Evolutionary conservation across 2,888 invertebrate species (phyloP).

Genomic region (Scaptomyza caliginosa): DNA sequence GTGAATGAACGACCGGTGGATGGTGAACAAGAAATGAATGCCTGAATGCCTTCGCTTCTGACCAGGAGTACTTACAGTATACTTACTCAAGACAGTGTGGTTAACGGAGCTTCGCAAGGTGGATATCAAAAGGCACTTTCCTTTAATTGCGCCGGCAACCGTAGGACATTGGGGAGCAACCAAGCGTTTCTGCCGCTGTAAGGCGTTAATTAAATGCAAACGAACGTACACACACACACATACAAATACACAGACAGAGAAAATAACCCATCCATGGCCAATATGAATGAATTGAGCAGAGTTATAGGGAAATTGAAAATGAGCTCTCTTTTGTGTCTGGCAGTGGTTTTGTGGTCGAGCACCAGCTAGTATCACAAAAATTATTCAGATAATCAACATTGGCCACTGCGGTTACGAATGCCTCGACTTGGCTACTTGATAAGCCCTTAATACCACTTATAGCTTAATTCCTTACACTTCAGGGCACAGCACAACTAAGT

Average conservation of each 20-base stretch:
- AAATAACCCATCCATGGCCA: not conserved
- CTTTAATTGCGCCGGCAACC: conserved; percentile 56
- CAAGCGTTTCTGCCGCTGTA: conserved; percentile 15
- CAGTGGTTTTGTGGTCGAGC: conserved; percentile 21
- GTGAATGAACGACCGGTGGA: not conserved
- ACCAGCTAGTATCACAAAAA: conserved; percentile 19
- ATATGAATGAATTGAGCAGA: not conserved
- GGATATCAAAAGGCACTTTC: conserved; percentile 66
- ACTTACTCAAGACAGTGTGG: conserved; percentile 52
- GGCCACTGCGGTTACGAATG: conserved; percentile 1
- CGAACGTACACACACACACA: conserved; percentile 20
- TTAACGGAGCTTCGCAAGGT: conserved; percentile 57
- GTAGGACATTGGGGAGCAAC: conserved; percentile 26
- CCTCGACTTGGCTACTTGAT: conserved; percentile 7
- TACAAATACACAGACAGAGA: not conserved
- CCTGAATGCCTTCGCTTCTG: not conserved
- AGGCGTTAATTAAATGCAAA: conserved; percentile 72
- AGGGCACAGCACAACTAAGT: not conserved
- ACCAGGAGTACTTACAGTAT: not conserved
- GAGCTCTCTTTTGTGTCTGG: conserved; percentile 13
- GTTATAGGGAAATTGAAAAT: conserved; percentile 44
- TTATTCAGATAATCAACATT: conserved; percentile 34
- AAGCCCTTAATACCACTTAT: conserved; percentile 48
- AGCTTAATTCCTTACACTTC: conserved; percentile 41
- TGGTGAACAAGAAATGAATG: conserved; percentile 41